Percentiles rank a stretch among this genome's conserved stretches.
phyloP scores from a whole-genome alignment of 2,888 invertebrate species.

The Fragum fragum region DNA sequence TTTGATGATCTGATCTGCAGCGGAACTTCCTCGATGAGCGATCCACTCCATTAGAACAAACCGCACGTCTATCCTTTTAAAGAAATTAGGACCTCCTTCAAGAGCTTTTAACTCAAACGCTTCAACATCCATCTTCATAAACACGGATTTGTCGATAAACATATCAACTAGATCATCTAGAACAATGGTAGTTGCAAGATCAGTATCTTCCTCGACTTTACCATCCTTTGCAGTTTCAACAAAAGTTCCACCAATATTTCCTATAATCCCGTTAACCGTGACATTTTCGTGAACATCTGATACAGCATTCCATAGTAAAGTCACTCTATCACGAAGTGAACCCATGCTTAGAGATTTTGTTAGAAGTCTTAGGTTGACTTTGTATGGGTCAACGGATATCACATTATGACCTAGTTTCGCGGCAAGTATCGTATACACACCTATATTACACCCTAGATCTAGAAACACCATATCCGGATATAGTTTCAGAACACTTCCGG shows the following conservation, averaged over 20 bases:
- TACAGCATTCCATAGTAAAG: constrained; percentile 74
- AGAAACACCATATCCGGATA: constrained; percentile 66
- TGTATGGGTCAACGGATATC: constrained; percentile 69
- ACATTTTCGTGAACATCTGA: constrained; percentile 70
- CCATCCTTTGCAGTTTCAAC: constrained; percentile 49
- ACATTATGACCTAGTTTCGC: constrained; percentile 69
- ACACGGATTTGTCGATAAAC: constrained; percentile 63
- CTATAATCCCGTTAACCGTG: constrained; percentile 59
- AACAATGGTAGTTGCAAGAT: constrained; percentile 64
- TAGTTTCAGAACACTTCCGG: constrained; percentile 59
- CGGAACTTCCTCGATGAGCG: constrained; percentile 66
- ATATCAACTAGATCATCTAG: constrained; percentile 73
- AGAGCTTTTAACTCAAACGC: constrained; percentile 74
- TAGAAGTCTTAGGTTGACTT: constrained; percentile 62
- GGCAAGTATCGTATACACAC: constrained; percentile 70
- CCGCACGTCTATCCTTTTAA: constrained; percentile 71
- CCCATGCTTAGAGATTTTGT: constrained; percentile 68
- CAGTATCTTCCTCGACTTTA: constrained; percentile 21
- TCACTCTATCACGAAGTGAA: constrained; percentile 59
- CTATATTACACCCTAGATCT: constrained; percentile 75
- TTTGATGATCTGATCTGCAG: constrained; percentile 67
- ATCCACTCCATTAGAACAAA: constrained; percentile 80
- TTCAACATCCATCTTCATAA: constrained; percentile 81
- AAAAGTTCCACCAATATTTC: constrained; percentile 74
- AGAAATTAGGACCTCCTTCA: constrained; percentile 69